phyloP scores from a whole-genome alignment of 2,888 invertebrate species.

The Seira ritae region DNA sequence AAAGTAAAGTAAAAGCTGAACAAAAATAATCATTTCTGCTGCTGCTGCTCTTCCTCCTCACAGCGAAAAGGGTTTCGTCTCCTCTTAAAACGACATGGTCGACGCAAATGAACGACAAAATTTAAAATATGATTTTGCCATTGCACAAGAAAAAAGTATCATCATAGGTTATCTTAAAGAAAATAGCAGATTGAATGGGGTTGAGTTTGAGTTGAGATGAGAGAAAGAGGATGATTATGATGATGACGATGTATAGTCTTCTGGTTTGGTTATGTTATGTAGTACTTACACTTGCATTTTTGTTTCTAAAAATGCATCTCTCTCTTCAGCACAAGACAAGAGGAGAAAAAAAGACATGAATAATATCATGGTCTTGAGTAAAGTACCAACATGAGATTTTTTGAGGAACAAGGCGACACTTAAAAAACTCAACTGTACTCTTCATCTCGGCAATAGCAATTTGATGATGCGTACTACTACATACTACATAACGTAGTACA shows the following conservation, averaged over 20 bases:
- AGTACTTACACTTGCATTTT: too few species aligned
- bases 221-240: too few species aligned
- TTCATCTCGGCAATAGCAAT: background rate
- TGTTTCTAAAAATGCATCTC: too few species aligned
- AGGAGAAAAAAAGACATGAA: too few species aligned
- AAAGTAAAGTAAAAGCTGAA: slow-evolving; percentile 32
- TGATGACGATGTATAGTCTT: too few species aligned
- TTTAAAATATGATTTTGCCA: slow-evolving; percentile 2
- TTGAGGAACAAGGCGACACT: background rate
- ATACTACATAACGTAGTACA: too few species aligned
- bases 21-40: slow-evolving; percentile 5
- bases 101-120: slow-evolving; percentile 4
- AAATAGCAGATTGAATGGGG: slow-evolving; percentile 9
- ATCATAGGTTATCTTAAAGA: slow-evolving; percentile 4
- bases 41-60: background rate
- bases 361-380: too few species aligned
- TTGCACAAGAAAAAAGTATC: slow-evolving; percentile 9
- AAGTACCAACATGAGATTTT: background rate
- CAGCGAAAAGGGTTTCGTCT: background rate
- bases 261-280: too few species aligned
- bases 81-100: background rate
- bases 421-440: background rate
- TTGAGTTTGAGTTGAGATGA: background rate
- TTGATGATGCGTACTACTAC: background rate
- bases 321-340: too few species aligned